Percentiles rank a stretch among this genome's conserved stretches.
Evolutionary conservation across 2,113 vertebrate genomes (phyloP).

Genomic region (Nothobranchius kuhntae): DNA sequence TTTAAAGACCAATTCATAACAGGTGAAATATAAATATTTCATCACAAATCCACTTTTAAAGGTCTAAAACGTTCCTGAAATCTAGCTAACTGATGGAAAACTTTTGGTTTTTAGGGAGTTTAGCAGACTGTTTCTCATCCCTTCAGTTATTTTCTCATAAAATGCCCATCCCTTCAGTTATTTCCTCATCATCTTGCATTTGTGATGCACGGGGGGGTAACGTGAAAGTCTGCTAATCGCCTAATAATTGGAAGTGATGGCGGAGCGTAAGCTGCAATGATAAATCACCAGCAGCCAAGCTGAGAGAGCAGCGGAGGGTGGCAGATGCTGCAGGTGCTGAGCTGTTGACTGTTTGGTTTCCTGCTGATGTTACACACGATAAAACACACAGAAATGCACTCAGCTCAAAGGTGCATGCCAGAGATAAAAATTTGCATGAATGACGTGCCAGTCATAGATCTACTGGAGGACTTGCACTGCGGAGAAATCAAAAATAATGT

Average conservation of each 20-base stretch:
- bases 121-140: constrained; percentile 13
- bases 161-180: constrained; percentile 1
- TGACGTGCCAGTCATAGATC: constrained; percentile 1
- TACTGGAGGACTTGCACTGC: neutral
- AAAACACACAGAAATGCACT: neutral
- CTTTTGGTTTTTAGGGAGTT: neutral
- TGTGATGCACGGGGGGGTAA: constrained; percentile 31
- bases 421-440: constrained; percentile 10
- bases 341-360: constrained; percentile 28
- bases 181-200: constrained; percentile 16
- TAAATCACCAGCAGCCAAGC: constrained; percentile 57
- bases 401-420: neutral
- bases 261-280: constrained; percentile 50
- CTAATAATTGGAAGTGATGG: constrained; percentile 69
- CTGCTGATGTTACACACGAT: constrained; percentile 20
- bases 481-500: constrained; percentile 10
- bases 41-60: too few relatives aligned
- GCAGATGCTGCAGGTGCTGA: constrained; percentile 62
- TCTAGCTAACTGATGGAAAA: neutral
- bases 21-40: too few relatives aligned
- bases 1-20: too few relatives aligned
- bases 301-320: constrained; percentile 51
- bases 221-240: constrained; percentile 61
- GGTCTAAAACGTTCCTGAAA: neutral
- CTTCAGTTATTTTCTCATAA: neutral